Evolutionary conservation across 2,888 invertebrate species (phyloP).

Genomic region (Serrognathus titanus): DNA sequence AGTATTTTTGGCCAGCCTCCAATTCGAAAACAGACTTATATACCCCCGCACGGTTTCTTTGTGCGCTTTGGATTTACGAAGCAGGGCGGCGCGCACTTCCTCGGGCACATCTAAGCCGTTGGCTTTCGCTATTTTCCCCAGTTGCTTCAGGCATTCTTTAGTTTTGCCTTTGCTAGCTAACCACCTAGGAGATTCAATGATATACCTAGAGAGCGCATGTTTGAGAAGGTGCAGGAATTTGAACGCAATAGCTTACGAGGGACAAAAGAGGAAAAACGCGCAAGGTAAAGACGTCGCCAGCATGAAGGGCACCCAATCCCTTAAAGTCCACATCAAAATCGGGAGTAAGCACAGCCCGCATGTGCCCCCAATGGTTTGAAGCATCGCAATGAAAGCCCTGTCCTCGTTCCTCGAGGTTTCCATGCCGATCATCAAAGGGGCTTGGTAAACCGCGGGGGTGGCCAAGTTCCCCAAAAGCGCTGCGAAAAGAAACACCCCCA

Average conservation of each 20-base stretch:
- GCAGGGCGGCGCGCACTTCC: constrained; percentile 30
- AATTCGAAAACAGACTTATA: constrained; percentile 56
- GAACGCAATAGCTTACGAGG: too few relatives aligned
- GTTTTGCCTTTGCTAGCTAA: constrained; percentile 55
- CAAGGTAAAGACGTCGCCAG: constrained; percentile 52
- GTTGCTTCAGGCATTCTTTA: constrained; percentile 49
- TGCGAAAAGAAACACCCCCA: constrained; percentile 47
- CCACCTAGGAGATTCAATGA: constrained; percentile 66
- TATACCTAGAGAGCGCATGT: constrained; percentile 45
- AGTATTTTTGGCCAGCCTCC: constrained; percentile 56
- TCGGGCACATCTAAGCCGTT: constrained; percentile 52
- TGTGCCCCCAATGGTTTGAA: constrained; percentile 55
- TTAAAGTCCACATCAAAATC: constrained; percentile 51
- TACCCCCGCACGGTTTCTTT: constrained; percentile 53
- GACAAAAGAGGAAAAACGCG: constrained; percentile 33
- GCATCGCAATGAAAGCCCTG: constrained; percentile 51
- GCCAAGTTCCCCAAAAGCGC: constrained; percentile 49
- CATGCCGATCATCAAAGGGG: constrained; percentile 53
- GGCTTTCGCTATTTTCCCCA: constrained; percentile 55
- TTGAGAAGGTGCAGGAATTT: not conserved
- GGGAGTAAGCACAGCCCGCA: constrained; percentile 52
- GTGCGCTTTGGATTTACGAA: constrained; percentile 21
- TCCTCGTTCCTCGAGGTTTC: constrained; percentile 54
- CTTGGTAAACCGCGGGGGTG: constrained; percentile 50
- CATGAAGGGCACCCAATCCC: constrained; percentile 52